Base-by-base conservation (phyloP, 2,888 invertebrate genomes). In the Clusia tigrina region DNA sequence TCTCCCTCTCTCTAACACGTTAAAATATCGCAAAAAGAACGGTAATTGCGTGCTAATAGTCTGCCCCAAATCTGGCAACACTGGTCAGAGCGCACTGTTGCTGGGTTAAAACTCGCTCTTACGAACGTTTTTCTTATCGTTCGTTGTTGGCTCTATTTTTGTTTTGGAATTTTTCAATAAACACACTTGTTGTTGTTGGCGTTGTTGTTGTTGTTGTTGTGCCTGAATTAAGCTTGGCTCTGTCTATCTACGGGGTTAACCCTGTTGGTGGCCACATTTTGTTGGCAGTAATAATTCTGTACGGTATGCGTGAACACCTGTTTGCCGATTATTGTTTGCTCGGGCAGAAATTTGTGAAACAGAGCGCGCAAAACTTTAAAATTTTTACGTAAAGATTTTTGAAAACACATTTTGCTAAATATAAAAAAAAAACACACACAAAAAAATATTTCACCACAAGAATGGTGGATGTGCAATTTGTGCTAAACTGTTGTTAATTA, bases 251-350 rank as follows among this genome's bases (percentile, higher is more conserved):
- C 65, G 69, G 71, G 78, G 74, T 76, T 76, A 74, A 74, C 65
- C 73, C 74, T 70, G 74, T 73, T 77, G 74, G 78, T 74, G 74
- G 71, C 71, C 76, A 75, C 71, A 69, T 70, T 73, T 71, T 74
- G 72, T 6, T 74, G 72, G 88, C 89, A 73, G 87, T 86, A 77
- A 73, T 74, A 75, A 70, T 78, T 80, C 73, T 69, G 76, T 73
- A 69, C 76, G 77, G 74, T 75, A 69, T 78, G 76, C 74, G 81
- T 71, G 67, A 78, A 75, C 77, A 79, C 73, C 75, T 76, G 74
- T 69, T 74, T 70, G 26, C 37, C 15, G 18, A 24, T 52, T 42
- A 32, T 6, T 6, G 6, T 32, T 32, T 32, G 32, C 12, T 32
- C 32, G 6, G 32, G 12, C 12, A 6, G 32, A 32, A 9, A 12